A percentile compares a stretch with the other conserved stretches of the same genome.
phyloP scores from a whole-genome alignment of 2,113 vertebrate genomes.

The Pelmatolapia mariae region DNA sequence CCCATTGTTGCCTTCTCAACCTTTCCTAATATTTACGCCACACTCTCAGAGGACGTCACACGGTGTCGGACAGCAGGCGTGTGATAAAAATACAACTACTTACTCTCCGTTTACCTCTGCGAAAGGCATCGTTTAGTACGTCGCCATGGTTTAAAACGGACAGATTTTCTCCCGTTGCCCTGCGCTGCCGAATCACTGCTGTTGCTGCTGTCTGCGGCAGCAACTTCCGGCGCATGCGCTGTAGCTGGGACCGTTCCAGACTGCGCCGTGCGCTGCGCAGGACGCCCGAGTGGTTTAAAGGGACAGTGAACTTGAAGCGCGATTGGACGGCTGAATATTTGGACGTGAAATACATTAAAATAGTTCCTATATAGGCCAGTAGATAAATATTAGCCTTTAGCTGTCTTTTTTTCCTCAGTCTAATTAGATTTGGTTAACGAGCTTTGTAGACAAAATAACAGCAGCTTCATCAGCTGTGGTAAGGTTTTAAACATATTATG shows the following conservation, averaged over 20 bases:
- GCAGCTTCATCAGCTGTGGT: not conserved
- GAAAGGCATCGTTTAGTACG: slow-evolving; percentile 66
- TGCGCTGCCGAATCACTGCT: slow-evolving; percentile 78
- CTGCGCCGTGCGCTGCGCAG: slow-evolving; percentile 25
- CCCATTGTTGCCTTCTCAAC: slow-evolving; percentile 75
- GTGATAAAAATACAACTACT: slow-evolving; percentile 51
- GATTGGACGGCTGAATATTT: not conserved
- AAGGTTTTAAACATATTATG: not conserved
- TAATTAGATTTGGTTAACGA: not conserved
- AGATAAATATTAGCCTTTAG: not conserved
- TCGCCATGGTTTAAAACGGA: slow-evolving; percentile 69
- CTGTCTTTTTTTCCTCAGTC: not conserved
- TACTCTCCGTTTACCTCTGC: slow-evolving; percentile 68
- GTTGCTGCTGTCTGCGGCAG: slow-evolving; percentile 79
- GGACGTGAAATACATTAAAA: not conserved
- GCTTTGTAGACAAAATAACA: not conserved
- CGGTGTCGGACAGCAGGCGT: not conserved
- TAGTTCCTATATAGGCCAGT: not conserved
- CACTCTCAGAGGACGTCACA: not conserved
- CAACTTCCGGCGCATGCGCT: slow-evolving; percentile 78
- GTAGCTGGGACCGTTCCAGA: slow-evolving; percentile 1
- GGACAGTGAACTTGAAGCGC: not conserved
- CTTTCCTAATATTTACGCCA: slow-evolving; percentile 17
- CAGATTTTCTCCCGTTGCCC: slow-evolving; percentile 63
- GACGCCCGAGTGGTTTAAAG: slow-evolving; percentile 45